Evolutionary conservation across 2,113 vertebrate species (phyloP).

Genomic region (Eubucco bourcierii): DNA sequence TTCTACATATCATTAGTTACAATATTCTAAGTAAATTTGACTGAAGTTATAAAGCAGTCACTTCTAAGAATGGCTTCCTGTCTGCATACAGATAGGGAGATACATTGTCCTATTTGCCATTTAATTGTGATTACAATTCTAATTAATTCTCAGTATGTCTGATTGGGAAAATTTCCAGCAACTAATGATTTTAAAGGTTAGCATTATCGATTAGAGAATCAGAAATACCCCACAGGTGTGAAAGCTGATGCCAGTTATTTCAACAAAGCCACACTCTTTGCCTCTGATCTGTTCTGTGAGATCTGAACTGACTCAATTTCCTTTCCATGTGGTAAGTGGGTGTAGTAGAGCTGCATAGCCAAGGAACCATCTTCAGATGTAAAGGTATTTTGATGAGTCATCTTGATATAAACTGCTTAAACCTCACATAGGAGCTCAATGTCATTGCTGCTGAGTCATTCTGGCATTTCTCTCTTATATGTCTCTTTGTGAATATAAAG

Average conservation of each 20-base stretch:
- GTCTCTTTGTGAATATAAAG: not conserved
- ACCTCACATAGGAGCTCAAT: not conserved
- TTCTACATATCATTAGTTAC: not conserved
- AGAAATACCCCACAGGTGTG: not conserved
- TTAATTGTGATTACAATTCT: not conserved
- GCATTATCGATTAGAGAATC: fast-evolving
- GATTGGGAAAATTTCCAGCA: not conserved
- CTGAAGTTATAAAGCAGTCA: not conserved
- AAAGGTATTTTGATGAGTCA: not conserved
- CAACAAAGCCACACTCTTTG: not conserved
- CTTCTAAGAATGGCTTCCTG: not conserved
- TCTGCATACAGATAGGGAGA: not conserved
- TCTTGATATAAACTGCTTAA: not conserved
- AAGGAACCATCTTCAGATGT: not conserved
- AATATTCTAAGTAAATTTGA: not conserved
- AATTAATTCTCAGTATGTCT: not conserved
- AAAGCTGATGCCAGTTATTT: not conserved
- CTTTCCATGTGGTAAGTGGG: slow-evolving; percentile 13
- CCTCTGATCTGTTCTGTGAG: not conserved
- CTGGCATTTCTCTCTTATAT: not conserved
- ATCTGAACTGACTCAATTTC: not conserved
- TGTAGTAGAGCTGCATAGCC: not conserved
- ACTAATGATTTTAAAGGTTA: not conserved
- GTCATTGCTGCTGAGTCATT: not conserved
- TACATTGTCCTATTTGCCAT: not conserved